Percentiles rank a stretch among this genome's conserved stretches.
Conservation (phyloP, 2,113 vertebrate species). For the Psammodynastes pulverulentus region DNA sequence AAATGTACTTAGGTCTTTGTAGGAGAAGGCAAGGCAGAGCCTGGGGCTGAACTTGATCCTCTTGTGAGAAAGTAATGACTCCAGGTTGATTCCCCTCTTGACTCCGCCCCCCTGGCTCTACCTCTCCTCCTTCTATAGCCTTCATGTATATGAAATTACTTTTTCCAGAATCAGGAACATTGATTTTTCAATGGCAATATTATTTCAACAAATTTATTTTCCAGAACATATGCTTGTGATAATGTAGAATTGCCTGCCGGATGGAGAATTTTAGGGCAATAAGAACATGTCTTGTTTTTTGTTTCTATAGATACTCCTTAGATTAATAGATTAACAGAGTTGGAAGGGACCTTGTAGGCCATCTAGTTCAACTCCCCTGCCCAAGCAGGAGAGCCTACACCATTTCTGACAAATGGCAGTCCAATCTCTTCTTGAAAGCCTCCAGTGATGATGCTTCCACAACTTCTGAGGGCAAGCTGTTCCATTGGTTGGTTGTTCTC, state of each 20-base stretch:
- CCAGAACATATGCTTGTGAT: neutral
- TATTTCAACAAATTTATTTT: neutral
- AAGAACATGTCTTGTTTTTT: neutral
- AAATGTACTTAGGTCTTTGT: neutral
- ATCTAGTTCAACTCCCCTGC: too few relatives aligned
- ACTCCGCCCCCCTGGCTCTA: neutral
- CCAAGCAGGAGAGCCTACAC: too few relatives aligned
- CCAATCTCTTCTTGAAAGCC: too few relatives aligned
- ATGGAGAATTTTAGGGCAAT: neutral
- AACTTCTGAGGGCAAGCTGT: too few relatives aligned
- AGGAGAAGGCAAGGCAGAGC: neutral
- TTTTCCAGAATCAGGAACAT: neutral
- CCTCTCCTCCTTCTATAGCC: neutral
- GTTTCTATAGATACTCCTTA: too few relatives aligned
- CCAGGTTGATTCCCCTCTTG: neutral
- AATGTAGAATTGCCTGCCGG: neutral
- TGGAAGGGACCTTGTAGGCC: too few relatives aligned
- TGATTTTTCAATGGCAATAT: neutral
- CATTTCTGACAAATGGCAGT: too few relatives aligned
- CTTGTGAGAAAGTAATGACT: neutral
- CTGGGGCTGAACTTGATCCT: neutral
- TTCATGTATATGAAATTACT: neutral
- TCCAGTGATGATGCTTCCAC: too few relatives aligned
- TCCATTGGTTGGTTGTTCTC: too few relatives aligned
- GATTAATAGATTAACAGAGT: too few relatives aligned